These are phyloP conservation scores for Orius insidiosus DNA, from an alignment of 1,140 invertebrate species.

Conservation along the genomic window DNA sequence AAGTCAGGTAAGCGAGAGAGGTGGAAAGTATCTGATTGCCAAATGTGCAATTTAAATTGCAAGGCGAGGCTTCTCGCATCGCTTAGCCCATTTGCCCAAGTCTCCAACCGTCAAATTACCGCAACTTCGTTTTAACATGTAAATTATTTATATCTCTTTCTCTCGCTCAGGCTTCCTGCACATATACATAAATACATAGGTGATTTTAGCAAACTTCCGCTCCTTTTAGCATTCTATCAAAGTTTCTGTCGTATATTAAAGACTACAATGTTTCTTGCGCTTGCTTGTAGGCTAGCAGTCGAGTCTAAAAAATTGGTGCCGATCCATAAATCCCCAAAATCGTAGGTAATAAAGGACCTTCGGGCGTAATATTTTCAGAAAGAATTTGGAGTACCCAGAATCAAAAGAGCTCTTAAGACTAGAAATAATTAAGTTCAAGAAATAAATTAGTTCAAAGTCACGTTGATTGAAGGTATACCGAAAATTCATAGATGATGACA, in stretches of 20 bases:
- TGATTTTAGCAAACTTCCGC: conserved; percentile 10
- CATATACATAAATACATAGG: conserved; percentile 12
- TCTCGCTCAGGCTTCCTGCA: neutral
- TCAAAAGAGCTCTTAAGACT: too few relatives aligned
- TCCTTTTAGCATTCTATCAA: conserved; percentile 7
- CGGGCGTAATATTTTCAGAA: too few relatives aligned
- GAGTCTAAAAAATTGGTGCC: too few relatives aligned
- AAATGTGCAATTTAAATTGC: conserved; percentile 12
- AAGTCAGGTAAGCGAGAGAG: neutral
- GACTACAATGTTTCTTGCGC: too few relatives aligned
- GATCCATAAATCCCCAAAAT: too few relatives aligned
- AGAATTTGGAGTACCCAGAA: too few relatives aligned
- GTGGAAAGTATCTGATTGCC: conserved; percentile 9
- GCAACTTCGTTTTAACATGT: conserved; percentile 11
- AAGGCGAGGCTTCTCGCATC: conserved; percentile 1
- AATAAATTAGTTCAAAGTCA: too few relatives aligned
- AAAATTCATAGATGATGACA: too few relatives aligned
- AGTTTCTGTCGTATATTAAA: neutral
- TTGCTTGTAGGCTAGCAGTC: too few relatives aligned
- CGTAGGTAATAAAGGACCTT: too few relatives aligned
- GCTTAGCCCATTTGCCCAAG: conserved; percentile 3
- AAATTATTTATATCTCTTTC: conserved; percentile 11
- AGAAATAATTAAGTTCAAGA: too few relatives aligned
- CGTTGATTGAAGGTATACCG: too few relatives aligned
- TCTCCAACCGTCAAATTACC: conserved; percentile 11